Base-by-base conservation (phyloP, 2,797 vertebrate genomes). In the Streptopelia turtur region DNA sequence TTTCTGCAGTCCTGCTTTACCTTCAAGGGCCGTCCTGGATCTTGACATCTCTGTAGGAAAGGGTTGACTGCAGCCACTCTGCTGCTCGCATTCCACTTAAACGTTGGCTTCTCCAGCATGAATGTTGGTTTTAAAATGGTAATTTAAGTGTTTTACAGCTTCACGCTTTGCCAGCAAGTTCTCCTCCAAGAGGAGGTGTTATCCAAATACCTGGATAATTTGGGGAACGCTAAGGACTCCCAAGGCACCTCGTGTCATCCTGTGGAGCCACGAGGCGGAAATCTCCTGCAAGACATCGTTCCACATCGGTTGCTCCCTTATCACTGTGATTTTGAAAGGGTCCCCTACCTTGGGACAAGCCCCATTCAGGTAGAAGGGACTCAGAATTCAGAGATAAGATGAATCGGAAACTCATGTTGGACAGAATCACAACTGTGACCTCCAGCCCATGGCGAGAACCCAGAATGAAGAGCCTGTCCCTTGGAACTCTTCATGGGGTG, bases 281-380 rank as follows among this genome's bases (percentile, higher is more conserved):
- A 85, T 52, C 16, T 76, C 52, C 82, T 45, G 28, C 64, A 50
- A 72, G 37, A 35, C 22, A 37, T 35, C 39, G 24, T 23, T 85
- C n/a, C 7, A 1, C n/a, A 37, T n/a, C 0, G 2, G 37, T 11
- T 33, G 31, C 18, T 55, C 47, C 35, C 23, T 17, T 43, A 14
- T 6, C 18, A 4, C 47, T 9, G 13, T 5, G 41, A 65, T 55
- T 35, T 16, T 41, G 14, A 50, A 71, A 53, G 53, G 18, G 8
- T 45, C 22, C 20, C 35, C 61, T 45, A 16, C 66, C n/a, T 64
- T 11, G 5, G 23, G 6, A 45, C 13, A 56, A 28, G 39, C 28
- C 23, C 39, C 43, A 3, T 10, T 55, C 10, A 25, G n/a, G 53
- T 13, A 61, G 22, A 56, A 53, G 0, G 2, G 13, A 64, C 6